Evolutionary conservation across 92 coral and sea anemone genomes (phyloP).

Genomic region (Phymanthus crucifer): DNA sequence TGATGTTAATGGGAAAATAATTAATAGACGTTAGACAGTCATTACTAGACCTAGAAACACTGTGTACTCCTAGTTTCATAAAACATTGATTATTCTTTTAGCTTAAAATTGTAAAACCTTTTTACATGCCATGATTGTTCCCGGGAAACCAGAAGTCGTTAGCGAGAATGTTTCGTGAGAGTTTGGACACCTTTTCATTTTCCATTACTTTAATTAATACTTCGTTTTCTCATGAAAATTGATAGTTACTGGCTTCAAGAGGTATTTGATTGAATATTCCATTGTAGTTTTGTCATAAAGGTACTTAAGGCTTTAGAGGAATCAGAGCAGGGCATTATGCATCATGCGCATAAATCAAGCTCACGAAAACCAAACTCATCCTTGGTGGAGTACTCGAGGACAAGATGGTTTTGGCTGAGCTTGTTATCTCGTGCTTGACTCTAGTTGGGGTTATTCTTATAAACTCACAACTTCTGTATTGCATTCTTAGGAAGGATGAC

Average conservation of each 20-base stretch:
- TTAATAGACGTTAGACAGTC: neutral
- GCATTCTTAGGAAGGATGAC: neutral
- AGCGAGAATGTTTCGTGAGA: too few species aligned
- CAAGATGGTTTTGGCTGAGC: slow-evolving; percentile 14
- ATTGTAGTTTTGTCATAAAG: too few species aligned
- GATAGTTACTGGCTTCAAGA: too few species aligned
- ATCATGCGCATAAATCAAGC: neutral
- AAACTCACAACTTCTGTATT: slow-evolving; percentile 3
- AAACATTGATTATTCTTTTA: neutral
- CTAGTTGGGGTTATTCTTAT: slow-evolving; percentile 7
- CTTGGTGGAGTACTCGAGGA: neutral
- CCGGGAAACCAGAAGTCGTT: too few species aligned
- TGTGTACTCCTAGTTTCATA: neutral
- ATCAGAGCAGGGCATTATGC: too few species aligned
- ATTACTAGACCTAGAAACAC: neutral
- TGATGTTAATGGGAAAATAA: neutral
- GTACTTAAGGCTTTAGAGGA: too few species aligned
- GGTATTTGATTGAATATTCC: too few species aligned
- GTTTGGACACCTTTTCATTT: too few species aligned
- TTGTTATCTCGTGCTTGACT: neutral
- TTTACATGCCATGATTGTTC: neutral
- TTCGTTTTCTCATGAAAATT: too few species aligned
- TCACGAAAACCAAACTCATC: neutral
- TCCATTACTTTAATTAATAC: too few species aligned
- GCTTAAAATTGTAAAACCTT: neutral